Base-by-base conservation (phyloP, 2,113 vertebrate genomes). In the rat (Rattus norvegicus) region DNA sequence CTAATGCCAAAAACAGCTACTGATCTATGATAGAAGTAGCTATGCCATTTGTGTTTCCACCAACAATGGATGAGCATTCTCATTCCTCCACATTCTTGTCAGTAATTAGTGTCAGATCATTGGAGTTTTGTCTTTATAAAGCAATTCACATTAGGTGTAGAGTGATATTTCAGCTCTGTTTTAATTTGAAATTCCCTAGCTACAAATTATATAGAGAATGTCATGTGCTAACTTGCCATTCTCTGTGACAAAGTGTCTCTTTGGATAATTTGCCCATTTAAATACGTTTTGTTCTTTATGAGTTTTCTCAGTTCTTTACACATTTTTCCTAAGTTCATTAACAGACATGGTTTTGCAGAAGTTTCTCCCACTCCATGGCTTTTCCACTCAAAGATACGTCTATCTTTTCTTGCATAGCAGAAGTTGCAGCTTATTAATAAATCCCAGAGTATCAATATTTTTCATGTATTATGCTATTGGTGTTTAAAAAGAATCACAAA, bases 101-200 rank as follows among this genome's bases (percentile, higher is more conserved):
- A 77, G 75, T 10, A 79, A 81, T 76, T 94, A 52, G 47, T 67
- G 13, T 77, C 67, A 65, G 33, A 59, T 63, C n/a, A 92, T 63
- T 90, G 75, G 33, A 72, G 49, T 90, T 90, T 94, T 83, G 54
- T 33, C 43, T 33, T 92, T 87, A 8, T 90, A 28, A 81, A 67
- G 70, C 36, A 94, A 59, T 79, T 54, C 83, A 36, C 20, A 56
- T 72, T 92, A 89, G 72, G 30, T 72, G 8, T 70, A 24, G 67
- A 65, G 24, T 81, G 30, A 61, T 65, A 43, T 24, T 16, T 81
- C 9, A 92, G 72, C 63, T 12, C 33, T 92, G 72, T 83, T 92
- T 96, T 59, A 90, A 92, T 88, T 94, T 90, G 69, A 43, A 95
- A 79, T 59, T 96, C 83, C 69, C n/a, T 65, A 84, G 76, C n/a